phyloP scores from a whole-genome alignment of 2,113 vertebrate genomes.

The Chroicocephalus ridibundus region DNA sequence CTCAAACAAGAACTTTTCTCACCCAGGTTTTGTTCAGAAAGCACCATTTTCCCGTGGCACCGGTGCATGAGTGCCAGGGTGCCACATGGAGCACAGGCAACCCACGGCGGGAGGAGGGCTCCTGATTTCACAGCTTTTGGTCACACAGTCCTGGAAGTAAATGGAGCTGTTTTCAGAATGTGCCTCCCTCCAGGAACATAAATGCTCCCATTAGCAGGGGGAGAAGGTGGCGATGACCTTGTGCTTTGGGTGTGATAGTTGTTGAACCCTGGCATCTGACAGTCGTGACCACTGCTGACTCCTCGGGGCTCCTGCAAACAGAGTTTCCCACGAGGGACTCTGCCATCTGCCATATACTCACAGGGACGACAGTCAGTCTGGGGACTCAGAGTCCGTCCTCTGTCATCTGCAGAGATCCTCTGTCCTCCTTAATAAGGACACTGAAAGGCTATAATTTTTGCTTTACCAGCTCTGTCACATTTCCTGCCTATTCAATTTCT shows the following conservation, averaged over 20 bases:
- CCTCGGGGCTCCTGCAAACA: not conserved
- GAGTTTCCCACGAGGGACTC: not conserved
- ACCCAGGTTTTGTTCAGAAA: conserved; percentile 15
- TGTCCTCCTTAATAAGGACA: not conserved
- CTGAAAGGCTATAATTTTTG: conserved; percentile 6
- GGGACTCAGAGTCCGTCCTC: not conserved
- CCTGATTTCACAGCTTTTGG: not conserved
- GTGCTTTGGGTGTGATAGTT: not conserved
- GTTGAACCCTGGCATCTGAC: not conserved
- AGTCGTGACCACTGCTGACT: not conserved
- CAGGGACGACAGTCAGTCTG: not conserved
- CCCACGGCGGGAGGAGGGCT: not conserved
- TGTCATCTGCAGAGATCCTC: not conserved
- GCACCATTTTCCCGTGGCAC: not conserved
- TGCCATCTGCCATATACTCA: not conserved
- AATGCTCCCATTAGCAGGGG: not conserved
- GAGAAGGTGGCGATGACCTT: not conserved
- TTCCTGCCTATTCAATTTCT: not conserved
- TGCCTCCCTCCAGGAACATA: not conserved
- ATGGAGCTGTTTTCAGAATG: not conserved
- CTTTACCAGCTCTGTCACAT: not conserved
- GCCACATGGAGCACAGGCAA: not conserved
- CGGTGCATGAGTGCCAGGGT: not conserved
- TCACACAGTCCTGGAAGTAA: not conserved
- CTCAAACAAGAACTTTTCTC: not conserved